Evolutionary conservation across 2,113 vertebrate species (phyloP).

Genomic region (Penelope pileata): DNA sequence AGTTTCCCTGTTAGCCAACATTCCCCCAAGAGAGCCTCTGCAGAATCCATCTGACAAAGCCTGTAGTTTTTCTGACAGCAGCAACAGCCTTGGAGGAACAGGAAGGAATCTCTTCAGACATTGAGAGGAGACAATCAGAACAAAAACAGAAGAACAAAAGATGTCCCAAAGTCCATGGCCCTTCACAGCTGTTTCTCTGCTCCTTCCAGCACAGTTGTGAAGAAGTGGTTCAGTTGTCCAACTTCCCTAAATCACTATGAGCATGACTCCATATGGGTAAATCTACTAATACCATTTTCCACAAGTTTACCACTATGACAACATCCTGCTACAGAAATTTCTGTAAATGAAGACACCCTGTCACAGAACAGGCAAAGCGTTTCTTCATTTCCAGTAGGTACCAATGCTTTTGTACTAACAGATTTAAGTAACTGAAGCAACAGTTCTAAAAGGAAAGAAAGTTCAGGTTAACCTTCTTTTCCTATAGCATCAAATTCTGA

Average conservation of each 20-base stretch:
- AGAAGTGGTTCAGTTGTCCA: neutral
- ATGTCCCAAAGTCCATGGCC: accelerated
- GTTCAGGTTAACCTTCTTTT: neutral
- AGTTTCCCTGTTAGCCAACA: neutral
- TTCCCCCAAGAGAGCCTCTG: no score
- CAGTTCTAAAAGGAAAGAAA: neutral
- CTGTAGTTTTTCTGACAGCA: neutral
- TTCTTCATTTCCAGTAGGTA: neutral
- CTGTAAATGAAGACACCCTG: neutral
- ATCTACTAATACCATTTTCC: neutral
- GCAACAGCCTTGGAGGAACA: neutral
- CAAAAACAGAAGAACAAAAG: neutral
- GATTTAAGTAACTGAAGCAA: neutral
- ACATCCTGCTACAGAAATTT: neutral
- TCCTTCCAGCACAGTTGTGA: neutral
- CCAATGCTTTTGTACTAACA: neutral
- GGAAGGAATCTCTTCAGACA: neutral
- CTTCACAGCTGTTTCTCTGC: neutral
- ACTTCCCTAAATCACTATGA: neutral
- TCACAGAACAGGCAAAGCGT: neutral
- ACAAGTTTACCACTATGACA: neutral
- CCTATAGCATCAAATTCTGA: neutral
- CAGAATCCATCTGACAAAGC: neutral
- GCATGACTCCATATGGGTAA: neutral
- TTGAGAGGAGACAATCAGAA: neutral